These are phyloP conservation scores for Poeciliopsis presidionis DNA, from an alignment of 2,797 vertebrate species.

Conservation along the genomic window DNA sequence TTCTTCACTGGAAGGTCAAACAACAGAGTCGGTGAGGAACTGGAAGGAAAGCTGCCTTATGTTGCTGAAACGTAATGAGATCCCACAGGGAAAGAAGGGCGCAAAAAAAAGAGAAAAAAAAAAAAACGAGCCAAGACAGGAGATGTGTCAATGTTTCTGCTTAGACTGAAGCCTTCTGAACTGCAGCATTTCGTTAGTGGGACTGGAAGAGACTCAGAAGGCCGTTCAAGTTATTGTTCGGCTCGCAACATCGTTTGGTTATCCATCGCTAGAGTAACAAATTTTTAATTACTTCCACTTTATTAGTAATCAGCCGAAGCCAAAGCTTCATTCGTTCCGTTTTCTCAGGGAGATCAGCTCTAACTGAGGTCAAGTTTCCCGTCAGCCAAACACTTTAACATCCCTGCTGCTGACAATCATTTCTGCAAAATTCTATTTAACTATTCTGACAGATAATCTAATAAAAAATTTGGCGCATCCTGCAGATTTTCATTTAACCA, in stretches of 20 bases:
- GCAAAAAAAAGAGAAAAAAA: no score
- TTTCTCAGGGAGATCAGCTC: conserved; percentile 31
- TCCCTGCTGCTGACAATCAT: no score
- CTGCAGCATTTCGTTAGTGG: background rate
- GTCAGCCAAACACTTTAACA: background rate
- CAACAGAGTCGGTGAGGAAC: background rate
- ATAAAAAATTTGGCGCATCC: no score
- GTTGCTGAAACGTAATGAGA: background rate
- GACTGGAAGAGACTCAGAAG: background rate
- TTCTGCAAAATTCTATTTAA: no score
- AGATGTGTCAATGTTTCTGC: background rate
- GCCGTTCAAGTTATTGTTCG: background rate
- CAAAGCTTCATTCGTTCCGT: conserved; percentile 16
- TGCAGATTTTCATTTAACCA: no score
- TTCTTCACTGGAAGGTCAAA: conserved; percentile 79
- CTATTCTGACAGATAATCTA: no score
- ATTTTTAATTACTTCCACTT: background rate
- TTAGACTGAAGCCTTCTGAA: background rate
- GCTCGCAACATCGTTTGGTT: background rate
- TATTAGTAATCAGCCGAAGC: background rate
- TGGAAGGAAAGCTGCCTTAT: background rate
- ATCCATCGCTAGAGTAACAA: background rate
- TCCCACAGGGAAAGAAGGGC: no score
- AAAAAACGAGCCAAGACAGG: background rate
- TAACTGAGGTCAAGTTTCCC: conserved; percentile 14